phyloP scores from a whole-genome alignment of 2,888 invertebrate species.

The Himalopsyche japonica region DNA sequence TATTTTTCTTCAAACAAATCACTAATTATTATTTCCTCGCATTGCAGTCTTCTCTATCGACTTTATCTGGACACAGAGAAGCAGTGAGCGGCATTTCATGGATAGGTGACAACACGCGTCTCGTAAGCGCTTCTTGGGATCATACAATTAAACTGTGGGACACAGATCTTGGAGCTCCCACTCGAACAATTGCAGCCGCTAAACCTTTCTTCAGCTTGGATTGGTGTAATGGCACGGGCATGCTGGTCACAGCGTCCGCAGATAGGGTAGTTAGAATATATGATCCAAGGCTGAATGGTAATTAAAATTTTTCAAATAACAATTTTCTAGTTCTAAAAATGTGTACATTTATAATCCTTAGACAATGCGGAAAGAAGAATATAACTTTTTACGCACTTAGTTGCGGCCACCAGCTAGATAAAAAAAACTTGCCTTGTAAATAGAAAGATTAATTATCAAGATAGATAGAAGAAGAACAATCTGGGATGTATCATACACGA shows the following conservation, averaged over 20 bases:
- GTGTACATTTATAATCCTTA: too few species aligned
- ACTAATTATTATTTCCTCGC: neutral
- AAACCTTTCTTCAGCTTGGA: constrained; percentile 89
- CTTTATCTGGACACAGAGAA: constrained; percentile 91
- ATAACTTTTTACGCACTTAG: too few species aligned
- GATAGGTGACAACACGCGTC: constrained; percentile 76
- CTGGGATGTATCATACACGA: too few species aligned
- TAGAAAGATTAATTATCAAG: too few species aligned
- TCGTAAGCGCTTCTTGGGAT: constrained; percentile 92
- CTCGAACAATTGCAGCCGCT: constrained; percentile 62
- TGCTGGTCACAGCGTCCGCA: constrained; percentile 83
- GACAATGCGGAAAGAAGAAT: too few species aligned
- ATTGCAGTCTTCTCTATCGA: constrained; percentile 76
- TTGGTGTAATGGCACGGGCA: constrained; percentile 76
- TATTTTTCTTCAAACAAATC: too few species aligned
- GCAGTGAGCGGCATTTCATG: constrained; percentile 84
- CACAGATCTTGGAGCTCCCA: constrained; percentile 67
- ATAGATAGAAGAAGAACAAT: too few species aligned
- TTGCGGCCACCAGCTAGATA: too few species aligned
- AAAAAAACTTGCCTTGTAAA: too few species aligned
- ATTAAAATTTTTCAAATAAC: neutral
- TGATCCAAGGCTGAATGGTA: constrained; percentile 86
- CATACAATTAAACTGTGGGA: constrained; percentile 96
- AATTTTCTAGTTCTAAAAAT: too few species aligned
- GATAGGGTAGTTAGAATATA: constrained; percentile 90